Evolutionary conservation across 2,888 invertebrate genomes (phyloP).

Genomic region (Pemphredon lugubris): DNA sequence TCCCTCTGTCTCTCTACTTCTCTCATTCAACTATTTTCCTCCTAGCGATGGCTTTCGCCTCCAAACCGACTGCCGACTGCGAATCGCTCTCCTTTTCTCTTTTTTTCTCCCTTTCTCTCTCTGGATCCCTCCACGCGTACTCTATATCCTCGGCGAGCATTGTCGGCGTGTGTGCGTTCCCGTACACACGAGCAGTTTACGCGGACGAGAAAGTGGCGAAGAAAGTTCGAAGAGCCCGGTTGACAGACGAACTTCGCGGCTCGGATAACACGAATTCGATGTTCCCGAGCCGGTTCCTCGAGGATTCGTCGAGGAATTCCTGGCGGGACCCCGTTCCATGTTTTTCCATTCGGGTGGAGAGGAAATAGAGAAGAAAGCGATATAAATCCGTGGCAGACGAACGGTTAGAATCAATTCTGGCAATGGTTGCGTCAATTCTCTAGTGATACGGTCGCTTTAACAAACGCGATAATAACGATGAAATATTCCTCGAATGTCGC

Average conservation of each 20-base stretch:
- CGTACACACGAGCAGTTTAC: no score
- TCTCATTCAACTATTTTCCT: slow-evolving; percentile 43
- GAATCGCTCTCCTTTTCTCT: slow-evolving; percentile 9
- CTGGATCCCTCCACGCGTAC: neutral
- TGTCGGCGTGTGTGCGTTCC: neutral
- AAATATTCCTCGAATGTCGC: neutral
- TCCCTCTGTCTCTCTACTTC: neutral
- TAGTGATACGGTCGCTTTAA: no score
- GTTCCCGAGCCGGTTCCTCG: slow-evolving; percentile 37
- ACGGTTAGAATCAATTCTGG: neutral
- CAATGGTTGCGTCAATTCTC: neutral
- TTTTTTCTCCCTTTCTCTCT: neutral
- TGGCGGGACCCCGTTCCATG: slow-evolving; percentile 1
- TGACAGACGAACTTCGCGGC: slow-evolving; percentile 48
- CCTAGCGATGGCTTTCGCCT: slow-evolving; percentile 33
- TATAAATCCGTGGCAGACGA: neutral
- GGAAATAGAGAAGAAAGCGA: slow-evolving; percentile 14
- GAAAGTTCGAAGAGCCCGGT: slow-evolving; percentile 12
- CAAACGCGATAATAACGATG: neutral
- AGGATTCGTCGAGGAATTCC: slow-evolving; percentile 1
- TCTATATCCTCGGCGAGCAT: slow-evolving; percentile 5
- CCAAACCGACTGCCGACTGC: slow-evolving; percentile 43
- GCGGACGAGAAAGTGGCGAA: slow-evolving; percentile 16
- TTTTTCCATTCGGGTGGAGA: slow-evolving; percentile 26
- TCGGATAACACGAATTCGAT: slow-evolving; percentile 47